These are phyloP conservation scores for Melanerpes formicivorus DNA, from an alignment of 2,113 vertebrate species.

Conservation along the genomic window DNA sequence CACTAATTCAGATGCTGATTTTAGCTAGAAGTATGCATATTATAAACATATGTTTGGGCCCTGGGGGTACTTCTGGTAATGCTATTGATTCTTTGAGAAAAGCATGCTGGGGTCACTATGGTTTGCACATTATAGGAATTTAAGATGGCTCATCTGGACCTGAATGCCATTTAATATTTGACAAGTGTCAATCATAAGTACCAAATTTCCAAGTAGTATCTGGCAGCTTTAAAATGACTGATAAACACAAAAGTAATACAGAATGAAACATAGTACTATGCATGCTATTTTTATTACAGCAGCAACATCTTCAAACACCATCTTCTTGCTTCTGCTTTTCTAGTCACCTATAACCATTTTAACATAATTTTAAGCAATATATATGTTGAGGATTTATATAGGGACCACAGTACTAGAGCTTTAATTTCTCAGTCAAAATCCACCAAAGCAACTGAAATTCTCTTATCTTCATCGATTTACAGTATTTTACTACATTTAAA, in stretches of 20 bases:
- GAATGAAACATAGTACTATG: not conserved
- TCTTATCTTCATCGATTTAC: not conserved
- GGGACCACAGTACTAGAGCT: not conserved
- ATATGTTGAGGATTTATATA: not conserved
- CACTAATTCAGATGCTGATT: slow-evolving; percentile 50
- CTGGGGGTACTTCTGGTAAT: slow-evolving; percentile 36
- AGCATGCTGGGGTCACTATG: not conserved
- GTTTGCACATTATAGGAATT: slow-evolving; percentile 17
- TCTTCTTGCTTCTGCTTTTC: not conserved
- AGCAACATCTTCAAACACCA: not conserved
- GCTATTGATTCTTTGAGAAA: slow-evolving; percentile 12
- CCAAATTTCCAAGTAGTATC: not conserved
- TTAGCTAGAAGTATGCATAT: slow-evolving; percentile 36
- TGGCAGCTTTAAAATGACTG: not conserved
- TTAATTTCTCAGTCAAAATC: not conserved
- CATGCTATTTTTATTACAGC: not conserved
- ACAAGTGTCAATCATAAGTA: slow-evolving; percentile 6
- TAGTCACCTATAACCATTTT: not conserved
- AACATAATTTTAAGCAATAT: not conserved
- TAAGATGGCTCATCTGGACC: not conserved
- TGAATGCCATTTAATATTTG: not conserved
- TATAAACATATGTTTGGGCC: slow-evolving; percentile 46
- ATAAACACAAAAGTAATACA: not conserved
- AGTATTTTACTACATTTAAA: not conserved
- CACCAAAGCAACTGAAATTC: not conserved